Base-by-base conservation (phyloP, 2,888 invertebrate genomes). In the Cactoblastis cactorum region DNA sequence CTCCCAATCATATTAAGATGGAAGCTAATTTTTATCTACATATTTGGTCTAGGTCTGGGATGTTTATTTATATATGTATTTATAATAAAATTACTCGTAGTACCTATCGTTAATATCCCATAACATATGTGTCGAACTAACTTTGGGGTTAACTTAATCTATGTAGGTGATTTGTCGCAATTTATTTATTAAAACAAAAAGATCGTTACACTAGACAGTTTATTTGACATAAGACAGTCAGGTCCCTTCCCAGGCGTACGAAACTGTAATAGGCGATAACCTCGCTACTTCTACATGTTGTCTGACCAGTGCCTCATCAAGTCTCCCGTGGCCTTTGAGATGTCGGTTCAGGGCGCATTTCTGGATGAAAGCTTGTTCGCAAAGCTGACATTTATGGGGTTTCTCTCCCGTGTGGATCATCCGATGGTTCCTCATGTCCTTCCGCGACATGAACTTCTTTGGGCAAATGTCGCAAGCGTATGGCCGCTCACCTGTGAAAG, bases 321-420 rank as follows among this genome's bases (percentile, higher is more conserved):
- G 9, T 32, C 18, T 41, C 3, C 22, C 41, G 41, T 49, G 49
- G 19, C 49, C 51, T 80, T 96, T 96, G 97, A 97, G 96, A 80
- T 97, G 97, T 65, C 98, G 94, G 24, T 97, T 97, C 11, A 98
- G 90, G 63, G 98, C 97, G 85, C 97, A 97, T 62, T 97, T 92
- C 83, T 96, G 95, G 77, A 97, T 97, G 81, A 97, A 97, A 0
- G 96, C 96, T 79, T 96, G 97, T 71, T 94, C 94, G 80, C 97
- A 98, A 43, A 97, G 93, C 50, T 90, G 91, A 76, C 97, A 98
- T 75, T 97, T 96, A 91, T 95, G 97, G 1, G 96, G 96, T 71
- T 97, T 97, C 70, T 97, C 97, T 0, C 95, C 95, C 51, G 95
- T 96, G 83, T 98, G 98, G 0, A 97, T 98, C 73, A 97, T 91